These are phyloP conservation scores for Diabrotica virgifera DNA, from an alignment of 1,140 invertebrate species.

Conservation along the genomic window DNA sequence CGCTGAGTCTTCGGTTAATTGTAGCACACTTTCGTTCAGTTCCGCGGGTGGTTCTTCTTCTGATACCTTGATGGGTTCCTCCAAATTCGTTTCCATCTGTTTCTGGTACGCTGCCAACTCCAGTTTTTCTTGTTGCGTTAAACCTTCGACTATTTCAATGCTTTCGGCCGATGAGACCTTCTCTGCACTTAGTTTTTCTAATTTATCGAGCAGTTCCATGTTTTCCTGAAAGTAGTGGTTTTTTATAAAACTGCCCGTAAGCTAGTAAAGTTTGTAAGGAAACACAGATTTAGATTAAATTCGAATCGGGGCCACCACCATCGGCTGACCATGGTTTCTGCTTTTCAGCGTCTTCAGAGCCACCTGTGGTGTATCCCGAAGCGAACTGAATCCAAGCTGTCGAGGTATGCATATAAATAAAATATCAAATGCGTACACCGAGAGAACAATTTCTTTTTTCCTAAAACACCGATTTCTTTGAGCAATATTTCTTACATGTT, in stretches of 20 bases:
- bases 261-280: no score
- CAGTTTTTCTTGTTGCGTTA: conserved; percentile 61
- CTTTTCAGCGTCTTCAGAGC: no score
- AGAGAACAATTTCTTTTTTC: no score
- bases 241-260: not conserved
- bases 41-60: conserved; percentile 36
- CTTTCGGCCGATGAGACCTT: conserved; percentile 66
- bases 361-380: no score
- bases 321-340: no score
- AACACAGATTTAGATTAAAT: no score
- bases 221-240: conserved; percentile 59
- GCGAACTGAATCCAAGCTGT: no score
- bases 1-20: conserved; percentile 55
- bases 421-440: no score
- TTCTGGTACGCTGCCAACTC: conserved; percentile 45
- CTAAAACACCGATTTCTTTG: no score
- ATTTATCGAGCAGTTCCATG: conserved; percentile 63
- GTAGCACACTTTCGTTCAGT: conserved; percentile 54
- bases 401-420: no score
- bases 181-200: conserved; percentile 64
- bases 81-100: conserved; percentile 33
- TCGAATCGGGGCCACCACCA: no score
- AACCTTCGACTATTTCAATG: conserved; percentile 65
- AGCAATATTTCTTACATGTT: no score
- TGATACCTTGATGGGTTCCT: conserved; percentile 29